A percentile compares a stretch with the other conserved stretches of the same genome.
phyloP scores from a whole-genome alignment of 1,140 invertebrate species.

The Aphis craccivora region DNA sequence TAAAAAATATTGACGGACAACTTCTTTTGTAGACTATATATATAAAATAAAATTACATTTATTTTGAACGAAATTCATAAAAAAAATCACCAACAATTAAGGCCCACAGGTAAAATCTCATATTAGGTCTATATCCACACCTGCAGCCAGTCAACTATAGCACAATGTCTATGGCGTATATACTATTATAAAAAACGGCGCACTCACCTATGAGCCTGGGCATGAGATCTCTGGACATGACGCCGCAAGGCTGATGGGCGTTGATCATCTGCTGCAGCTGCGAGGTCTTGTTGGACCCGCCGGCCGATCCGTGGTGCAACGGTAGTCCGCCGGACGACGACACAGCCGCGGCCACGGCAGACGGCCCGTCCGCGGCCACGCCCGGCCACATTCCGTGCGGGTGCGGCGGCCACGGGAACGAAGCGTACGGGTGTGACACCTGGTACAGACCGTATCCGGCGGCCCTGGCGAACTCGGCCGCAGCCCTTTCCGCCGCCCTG shows the following conservation, averaged over 20 bases:
- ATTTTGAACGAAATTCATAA: no score
- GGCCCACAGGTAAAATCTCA: no score
- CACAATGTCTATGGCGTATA: not conserved
- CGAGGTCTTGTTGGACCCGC: not conserved
- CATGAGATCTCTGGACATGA: constrained; percentile 63
- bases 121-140: not conserved
- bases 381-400: constrained; percentile 68
- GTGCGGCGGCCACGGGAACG: constrained; percentile 65
- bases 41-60: no score
- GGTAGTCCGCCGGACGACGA: constrained; percentile 58
- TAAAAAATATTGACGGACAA: no score
- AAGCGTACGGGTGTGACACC: constrained; percentile 71
- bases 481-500: constrained; percentile 89
- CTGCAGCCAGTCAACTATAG: not conserved
- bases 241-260: constrained; percentile 25
- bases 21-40: no score
- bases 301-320: constrained; percentile 10
- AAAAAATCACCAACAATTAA: no score
- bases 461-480: constrained; percentile 89
- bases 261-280: constrained; percentile 37
- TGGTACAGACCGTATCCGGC: constrained; percentile 87
- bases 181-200: not conserved
- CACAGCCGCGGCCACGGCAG: constrained; percentile 65
- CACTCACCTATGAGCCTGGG: constrained; percentile 59
- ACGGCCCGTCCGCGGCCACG: constrained; percentile 62